phyloP scores from a whole-genome alignment of 1,140 invertebrate species.

The Pogonognathellus flavescens region DNA sequence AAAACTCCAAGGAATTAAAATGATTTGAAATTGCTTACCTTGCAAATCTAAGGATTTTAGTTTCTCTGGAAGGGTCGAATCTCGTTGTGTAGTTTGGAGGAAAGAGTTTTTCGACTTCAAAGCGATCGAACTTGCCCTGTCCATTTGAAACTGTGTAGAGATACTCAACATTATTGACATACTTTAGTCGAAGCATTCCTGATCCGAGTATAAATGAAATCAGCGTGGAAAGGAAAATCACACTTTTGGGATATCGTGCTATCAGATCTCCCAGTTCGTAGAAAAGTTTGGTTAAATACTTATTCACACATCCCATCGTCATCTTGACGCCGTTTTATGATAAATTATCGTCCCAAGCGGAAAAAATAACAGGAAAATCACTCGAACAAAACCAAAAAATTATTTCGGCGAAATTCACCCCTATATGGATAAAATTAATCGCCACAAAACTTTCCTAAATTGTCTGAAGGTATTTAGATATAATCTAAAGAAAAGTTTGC shows the following conservation, averaged over 20 bases:
- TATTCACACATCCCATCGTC: constrained; percentile 48
- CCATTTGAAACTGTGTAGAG: constrained; percentile 89
- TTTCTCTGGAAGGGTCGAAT: constrained; percentile 87
- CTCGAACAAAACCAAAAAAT: background rate
- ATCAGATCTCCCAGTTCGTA: constrained; percentile 19
- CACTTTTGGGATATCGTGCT: constrained; percentile 23
- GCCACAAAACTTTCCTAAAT: too few species aligned
- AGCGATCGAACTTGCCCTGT: constrained; percentile 78
- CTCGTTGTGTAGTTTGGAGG: constrained; percentile 87
- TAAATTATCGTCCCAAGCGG: background rate
- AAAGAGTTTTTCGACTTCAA: constrained; percentile 86
- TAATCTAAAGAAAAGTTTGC: too few species aligned
- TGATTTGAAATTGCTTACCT: constrained; percentile 73
- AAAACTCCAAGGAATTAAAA: constrained; percentile 88
- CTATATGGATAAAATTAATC: too few species aligned
- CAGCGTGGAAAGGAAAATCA: background rate
- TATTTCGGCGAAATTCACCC: too few species aligned
- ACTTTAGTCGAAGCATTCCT: constrained; percentile 85
- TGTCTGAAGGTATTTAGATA: too few species aligned
- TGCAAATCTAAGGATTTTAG: constrained; percentile 88
- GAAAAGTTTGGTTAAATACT: constrained; percentile 26
- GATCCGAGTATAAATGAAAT: constrained; percentile 71
- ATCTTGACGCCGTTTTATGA: background rate
- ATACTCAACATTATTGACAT: constrained; percentile 93
- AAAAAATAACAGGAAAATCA: background rate